phyloP scores from a whole-genome alignment of 1,140 invertebrate genomes.

The Achroia grisella region DNA sequence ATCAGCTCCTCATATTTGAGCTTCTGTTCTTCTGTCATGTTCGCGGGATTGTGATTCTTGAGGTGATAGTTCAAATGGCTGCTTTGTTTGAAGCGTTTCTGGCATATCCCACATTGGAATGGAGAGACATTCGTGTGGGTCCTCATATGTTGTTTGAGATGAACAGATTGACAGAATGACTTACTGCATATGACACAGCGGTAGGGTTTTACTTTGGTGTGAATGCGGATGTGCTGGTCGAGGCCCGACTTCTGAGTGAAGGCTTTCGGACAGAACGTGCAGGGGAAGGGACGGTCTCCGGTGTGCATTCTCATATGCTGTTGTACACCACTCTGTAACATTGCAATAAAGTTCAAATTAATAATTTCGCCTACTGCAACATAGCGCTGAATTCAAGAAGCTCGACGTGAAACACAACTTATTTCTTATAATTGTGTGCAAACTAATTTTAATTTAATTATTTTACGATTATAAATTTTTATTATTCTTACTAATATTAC shows the following conservation, averaged over 20 bases:
- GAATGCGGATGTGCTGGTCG: slow-evolving; percentile 78
- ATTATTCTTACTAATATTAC: no score
- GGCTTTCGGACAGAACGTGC: slow-evolving; percentile 86
- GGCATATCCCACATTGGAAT: slow-evolving; percentile 80
- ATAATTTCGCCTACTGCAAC: no score
- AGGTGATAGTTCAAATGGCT: slow-evolving; percentile 66
- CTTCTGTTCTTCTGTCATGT: slow-evolving; percentile 41
- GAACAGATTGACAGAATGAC: slow-evolving; percentile 73
- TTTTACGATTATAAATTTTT: no score
- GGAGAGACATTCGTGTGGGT: slow-evolving; percentile 80
- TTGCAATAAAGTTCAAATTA: neutral
- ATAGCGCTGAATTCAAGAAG: no score
- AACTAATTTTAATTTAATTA: no score
- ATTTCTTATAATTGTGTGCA: no score
- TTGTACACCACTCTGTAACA: slow-evolving; percentile 38
- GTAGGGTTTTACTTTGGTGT: slow-evolving; percentile 78
- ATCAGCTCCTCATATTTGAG: slow-evolving; percentile 31
- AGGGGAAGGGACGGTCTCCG: slow-evolving; percentile 86
- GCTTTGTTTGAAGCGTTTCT: slow-evolving; percentile 66
- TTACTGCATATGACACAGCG: slow-evolving; percentile 81
- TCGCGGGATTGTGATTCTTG: slow-evolving; percentile 45
- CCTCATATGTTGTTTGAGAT: slow-evolving; percentile 65
- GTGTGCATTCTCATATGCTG: slow-evolving; percentile 76
- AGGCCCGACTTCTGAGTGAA: slow-evolving; percentile 85
- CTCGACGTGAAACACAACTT: no score